Conservation (phyloP, 2,113 vertebrate genomes). For the Myanophis thanlyinensis region DNA sequence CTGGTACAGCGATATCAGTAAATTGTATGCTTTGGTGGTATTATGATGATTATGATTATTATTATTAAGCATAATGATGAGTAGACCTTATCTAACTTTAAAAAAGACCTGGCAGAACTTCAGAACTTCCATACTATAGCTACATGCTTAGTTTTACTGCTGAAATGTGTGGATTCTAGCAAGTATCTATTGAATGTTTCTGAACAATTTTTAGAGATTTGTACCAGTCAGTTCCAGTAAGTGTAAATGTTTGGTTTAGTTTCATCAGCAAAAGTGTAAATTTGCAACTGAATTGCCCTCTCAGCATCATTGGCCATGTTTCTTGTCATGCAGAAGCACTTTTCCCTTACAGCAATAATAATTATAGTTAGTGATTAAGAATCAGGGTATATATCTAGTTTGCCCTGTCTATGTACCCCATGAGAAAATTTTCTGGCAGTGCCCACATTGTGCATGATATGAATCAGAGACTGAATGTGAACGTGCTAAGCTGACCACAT, state of each 20-base stretch:
- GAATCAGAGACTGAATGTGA: conserved; percentile 12
- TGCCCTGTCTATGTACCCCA: conserved; percentile 25
- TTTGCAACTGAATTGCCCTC: background rate
- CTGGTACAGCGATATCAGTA: too few relatives aligned
- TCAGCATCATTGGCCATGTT: background rate
- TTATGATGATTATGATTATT: background rate
- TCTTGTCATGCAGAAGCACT: background rate
- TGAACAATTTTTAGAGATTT: background rate
- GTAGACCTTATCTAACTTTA: background rate
- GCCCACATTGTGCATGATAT: background rate
- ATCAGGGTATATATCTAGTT: background rate
- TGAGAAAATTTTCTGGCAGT: conserved; percentile 15
- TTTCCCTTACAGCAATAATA: background rate
- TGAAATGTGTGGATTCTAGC: background rate
- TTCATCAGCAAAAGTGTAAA: background rate
- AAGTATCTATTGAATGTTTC: too few relatives aligned
- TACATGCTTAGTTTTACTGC: background rate
- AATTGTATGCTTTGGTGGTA: too few relatives aligned
- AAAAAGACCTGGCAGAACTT: background rate
- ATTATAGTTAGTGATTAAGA: background rate
- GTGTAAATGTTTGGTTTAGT: background rate
- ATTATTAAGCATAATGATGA: background rate
- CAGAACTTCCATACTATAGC: background rate
- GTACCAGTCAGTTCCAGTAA: background rate
- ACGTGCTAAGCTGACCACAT: conserved; percentile 18